Percentiles rank a stretch among this genome's conserved stretches.
Conservation (phyloP, 1,140 invertebrate genomes). For the Anastrepha ludens region DNA sequence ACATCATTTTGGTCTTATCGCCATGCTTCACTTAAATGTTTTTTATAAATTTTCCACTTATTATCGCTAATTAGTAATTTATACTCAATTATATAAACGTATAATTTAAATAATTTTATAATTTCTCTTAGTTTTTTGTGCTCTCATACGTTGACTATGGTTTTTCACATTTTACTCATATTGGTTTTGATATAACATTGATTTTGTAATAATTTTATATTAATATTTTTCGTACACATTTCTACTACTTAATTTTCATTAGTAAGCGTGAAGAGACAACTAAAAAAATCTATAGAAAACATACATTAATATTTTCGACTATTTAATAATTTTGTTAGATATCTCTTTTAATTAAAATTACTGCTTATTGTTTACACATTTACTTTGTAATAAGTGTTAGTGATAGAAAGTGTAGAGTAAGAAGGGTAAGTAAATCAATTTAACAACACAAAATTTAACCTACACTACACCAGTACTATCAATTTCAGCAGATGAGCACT, state of each 20-base stretch:
- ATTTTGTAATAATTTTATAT: constrained; percentile 23
- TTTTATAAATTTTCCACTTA: constrained; percentile 26
- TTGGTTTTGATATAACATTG: constrained; percentile 34
- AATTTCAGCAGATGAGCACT: too few species aligned
- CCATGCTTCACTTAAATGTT: constrained; percentile 25
- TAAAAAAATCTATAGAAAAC: constrained; percentile 45
- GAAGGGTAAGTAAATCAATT: not conserved
- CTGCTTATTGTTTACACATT: not conserved
- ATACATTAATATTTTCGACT: constrained; percentile 11
- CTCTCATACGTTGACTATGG: not conserved
- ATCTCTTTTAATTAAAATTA: constrained; percentile 21
- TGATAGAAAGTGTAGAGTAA: constrained; percentile 28
- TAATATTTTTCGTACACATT: constrained; percentile 27
- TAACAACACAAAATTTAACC: too few species aligned
- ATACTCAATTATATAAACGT: constrained; percentile 42
- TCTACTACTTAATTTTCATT: constrained; percentile 32
- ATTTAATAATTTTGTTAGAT: constrained; percentile 7
- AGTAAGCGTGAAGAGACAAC: constrained; percentile 4
- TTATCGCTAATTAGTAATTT: constrained; percentile 36
- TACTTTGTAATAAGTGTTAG: constrained; percentile 8
- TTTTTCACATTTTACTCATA: constrained; percentile 11
- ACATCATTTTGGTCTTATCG: constrained; percentile 20
- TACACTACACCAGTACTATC: too few species aligned
- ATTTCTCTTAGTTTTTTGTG: not conserved
- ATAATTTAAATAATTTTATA: constrained; percentile 43